Evolutionary conservation across 1,140 invertebrate species (phyloP).

Genomic region (Anagrus nilaparvatae): DNA sequence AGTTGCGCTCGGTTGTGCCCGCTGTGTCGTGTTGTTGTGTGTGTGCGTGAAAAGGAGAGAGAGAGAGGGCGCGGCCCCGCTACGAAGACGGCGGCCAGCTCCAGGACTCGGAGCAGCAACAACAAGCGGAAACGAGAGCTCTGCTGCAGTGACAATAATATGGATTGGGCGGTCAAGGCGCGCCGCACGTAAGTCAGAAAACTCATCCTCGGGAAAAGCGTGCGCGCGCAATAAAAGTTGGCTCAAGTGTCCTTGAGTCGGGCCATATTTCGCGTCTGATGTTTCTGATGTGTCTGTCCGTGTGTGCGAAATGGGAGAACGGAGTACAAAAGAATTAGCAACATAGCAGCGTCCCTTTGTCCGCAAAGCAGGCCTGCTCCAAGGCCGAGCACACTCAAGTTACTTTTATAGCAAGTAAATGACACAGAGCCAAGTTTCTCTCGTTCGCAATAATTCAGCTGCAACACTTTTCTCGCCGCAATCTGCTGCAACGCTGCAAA

Average conservation of each 20-base stretch:
- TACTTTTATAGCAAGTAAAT: conserved; percentile 9
- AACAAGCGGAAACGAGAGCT: neutral
- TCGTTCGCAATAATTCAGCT: too few species aligned
- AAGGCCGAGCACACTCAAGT: neutral
- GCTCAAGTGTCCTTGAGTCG: neutral
- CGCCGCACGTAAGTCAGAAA: conserved; percentile 39
- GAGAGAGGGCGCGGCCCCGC: neutral
- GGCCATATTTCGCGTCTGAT: neutral
- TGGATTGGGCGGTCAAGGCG: conserved; percentile 41
- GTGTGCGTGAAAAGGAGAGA: too few species aligned
- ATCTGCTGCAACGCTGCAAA: too few species aligned
- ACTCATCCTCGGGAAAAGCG: conserved; percentile 13
- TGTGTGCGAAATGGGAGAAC: neutral
- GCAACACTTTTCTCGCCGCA: too few species aligned
- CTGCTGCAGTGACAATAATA: conserved; percentile 20
- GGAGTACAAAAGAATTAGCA: neutral
- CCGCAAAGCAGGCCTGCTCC: neutral
- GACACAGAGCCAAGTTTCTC: too few species aligned
- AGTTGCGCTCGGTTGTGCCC: neutral
- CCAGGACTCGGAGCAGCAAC: conserved; percentile 8
- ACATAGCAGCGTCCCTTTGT: conserved; percentile 7
- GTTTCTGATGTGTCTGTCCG: neutral
- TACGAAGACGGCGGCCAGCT: conserved; percentile 10
- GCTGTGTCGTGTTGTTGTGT: neutral
- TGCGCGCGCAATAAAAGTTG: neutral